phyloP scores from a whole-genome alignment of 2,888 invertebrate species.

The Drosophila tripunctata region DNA sequence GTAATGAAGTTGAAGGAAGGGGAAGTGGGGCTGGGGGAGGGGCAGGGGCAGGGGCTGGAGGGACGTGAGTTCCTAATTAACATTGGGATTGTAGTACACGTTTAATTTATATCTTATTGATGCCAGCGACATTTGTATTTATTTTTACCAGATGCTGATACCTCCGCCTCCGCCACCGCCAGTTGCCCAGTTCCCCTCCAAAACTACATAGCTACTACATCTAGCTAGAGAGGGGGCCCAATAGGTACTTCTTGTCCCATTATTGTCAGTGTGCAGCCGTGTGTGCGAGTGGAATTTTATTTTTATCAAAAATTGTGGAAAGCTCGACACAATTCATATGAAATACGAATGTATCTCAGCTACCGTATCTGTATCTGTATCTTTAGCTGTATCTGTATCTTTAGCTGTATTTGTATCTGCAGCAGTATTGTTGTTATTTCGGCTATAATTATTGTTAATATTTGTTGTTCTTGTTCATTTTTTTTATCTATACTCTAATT shows the following conservation, averaged over 20 bases:
- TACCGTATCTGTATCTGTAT: slow-evolving; percentile 11
- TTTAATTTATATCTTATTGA: slow-evolving; percentile 81
- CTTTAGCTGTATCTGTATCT: slow-evolving; percentile 8
- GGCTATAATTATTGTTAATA: slow-evolving; percentile 72
- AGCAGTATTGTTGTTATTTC: slow-evolving; percentile 50
- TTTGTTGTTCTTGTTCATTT: slow-evolving; percentile 63
- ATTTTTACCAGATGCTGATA: slow-evolving; percentile 63
- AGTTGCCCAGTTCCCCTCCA: neutral
- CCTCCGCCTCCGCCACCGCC: slow-evolving; percentile 6
- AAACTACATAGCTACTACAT: neutral
- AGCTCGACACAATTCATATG: slow-evolving; percentile 76
- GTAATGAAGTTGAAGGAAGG: neutral
- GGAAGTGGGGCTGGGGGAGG: neutral
- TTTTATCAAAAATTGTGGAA: slow-evolving; percentile 77
- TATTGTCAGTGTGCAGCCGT: slow-evolving; percentile 16
- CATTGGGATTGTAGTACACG: slow-evolving; percentile 75
- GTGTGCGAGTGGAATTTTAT: slow-evolving; percentile 70
- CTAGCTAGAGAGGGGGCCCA: slow-evolving; percentile 25
- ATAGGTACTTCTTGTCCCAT: slow-evolving; percentile 53
- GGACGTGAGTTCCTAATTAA: slow-evolving; percentile 78
- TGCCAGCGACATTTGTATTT: slow-evolving; percentile 80
- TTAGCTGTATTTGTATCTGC: slow-evolving; percentile 15
- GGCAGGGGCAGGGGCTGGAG: neutral
- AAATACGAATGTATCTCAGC: slow-evolving; percentile 41
- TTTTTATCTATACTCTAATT: slow-evolving; percentile 80